Evolutionary conservation across 2,888 invertebrate genomes (phyloP).

Genomic region (Dromius quadrimaculatus): DNA sequence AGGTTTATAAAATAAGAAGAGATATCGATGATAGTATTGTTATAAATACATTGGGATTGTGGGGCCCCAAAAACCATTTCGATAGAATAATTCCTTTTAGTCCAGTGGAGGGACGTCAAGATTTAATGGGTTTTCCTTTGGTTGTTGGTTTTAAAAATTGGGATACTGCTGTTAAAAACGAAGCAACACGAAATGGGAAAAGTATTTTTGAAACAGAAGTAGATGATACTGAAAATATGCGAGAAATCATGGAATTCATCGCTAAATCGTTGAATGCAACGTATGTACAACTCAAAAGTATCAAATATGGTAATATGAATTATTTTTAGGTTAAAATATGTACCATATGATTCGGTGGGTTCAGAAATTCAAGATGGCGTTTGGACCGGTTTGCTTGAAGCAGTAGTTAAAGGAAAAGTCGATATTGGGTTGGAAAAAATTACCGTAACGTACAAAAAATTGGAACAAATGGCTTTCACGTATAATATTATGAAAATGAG

Average conservation of each 20-base stretch:
- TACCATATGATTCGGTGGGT: constrained; percentile 63
- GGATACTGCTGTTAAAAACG: background rate
- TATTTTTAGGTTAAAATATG: constrained; percentile 27
- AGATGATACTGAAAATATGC: constrained; percentile 33
- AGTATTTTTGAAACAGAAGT: constrained; percentile 15
- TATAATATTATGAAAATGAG: constrained; percentile 74
- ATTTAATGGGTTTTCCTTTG: constrained; percentile 35
- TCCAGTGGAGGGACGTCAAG: constrained; percentile 31
- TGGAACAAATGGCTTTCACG: constrained; percentile 72
- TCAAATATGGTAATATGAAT: background rate
- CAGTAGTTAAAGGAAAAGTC: constrained; percentile 69
- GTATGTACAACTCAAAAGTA: constrained; percentile 22
- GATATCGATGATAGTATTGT: constrained; percentile 2
- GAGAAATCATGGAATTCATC: constrained; percentile 43
- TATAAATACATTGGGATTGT: constrained; percentile 5
- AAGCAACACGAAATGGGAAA: background rate
- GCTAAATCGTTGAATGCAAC: constrained; percentile 35
- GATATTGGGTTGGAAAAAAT: constrained; percentile 74
- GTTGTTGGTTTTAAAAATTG: constrained; percentile 31
- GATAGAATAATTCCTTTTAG: constrained; percentile 10
- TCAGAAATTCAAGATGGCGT: constrained; percentile 67
- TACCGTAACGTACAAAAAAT: constrained; percentile 69
- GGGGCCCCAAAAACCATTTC: constrained; percentile 17
- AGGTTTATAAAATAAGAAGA: constrained; percentile 38
- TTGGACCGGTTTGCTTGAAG: constrained; percentile 74